These are phyloP conservation scores for Sciurus carolinensis DNA, from an alignment of 2,797 vertebrate genomes.

Conservation along the genomic window DNA sequence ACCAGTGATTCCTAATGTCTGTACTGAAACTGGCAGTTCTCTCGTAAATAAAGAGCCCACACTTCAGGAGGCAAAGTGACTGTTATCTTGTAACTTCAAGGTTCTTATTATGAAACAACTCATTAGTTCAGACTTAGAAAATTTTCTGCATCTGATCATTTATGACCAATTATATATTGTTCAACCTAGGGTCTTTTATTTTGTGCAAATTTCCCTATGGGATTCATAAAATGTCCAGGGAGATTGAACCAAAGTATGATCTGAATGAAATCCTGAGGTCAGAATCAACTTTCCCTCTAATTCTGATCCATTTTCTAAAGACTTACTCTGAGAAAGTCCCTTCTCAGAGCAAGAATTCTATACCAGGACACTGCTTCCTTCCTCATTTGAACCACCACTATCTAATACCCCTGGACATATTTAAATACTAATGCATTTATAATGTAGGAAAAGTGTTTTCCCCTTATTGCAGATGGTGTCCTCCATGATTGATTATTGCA, in stretches of 20 bases:
- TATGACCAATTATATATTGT: background rate
- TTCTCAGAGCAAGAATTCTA: background rate
- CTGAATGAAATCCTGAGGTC: background rate
- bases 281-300: background rate
- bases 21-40: background rate
- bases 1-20: background rate
- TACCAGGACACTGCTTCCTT: background rate
- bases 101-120: background rate
- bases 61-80: background rate
- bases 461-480: background rate
- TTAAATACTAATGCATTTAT: background rate
- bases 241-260: background rate
- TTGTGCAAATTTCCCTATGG: background rate
- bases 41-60: background rate
- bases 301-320: background rate
- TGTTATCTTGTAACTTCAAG: background rate
- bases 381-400: background rate
- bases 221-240: background rate
- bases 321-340: background rate
- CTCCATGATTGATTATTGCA: background rate
- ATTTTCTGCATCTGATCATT: background rate
- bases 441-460: background rate
- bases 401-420: background rate
- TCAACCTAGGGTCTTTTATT: background rate
- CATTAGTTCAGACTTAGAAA: background rate